These are phyloP conservation scores for Diplolepis rosae DNA, from an alignment of 2,888 invertebrate genomes.

Conservation along the genomic window DNA sequence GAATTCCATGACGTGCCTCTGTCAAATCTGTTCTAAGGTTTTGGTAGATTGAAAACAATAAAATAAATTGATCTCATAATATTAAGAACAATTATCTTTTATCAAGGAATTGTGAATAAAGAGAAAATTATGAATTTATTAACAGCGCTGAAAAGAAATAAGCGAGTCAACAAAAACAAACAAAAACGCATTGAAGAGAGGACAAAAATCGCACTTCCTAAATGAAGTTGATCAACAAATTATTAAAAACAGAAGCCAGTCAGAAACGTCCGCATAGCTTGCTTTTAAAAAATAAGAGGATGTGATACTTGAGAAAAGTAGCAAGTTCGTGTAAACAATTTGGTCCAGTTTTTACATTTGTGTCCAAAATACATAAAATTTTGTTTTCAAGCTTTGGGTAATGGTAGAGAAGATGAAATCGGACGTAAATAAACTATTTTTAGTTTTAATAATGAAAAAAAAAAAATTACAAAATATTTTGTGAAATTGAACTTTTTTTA, in stretches of 20 bases:
- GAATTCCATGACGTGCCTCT: constrained; percentile 46
- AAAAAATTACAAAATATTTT: too few species aligned
- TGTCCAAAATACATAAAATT: too few species aligned
- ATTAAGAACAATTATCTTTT: constrained; percentile 5
- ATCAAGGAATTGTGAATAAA: constrained; percentile 4
- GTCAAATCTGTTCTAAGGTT: constrained; percentile 58
- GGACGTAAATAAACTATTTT: too few species aligned
- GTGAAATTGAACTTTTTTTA: too few species aligned
- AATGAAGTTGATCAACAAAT: neutral
- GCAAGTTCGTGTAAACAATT: too few species aligned
- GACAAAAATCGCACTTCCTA: neutral
- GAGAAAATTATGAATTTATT: constrained; percentile 13
- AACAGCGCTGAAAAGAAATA: constrained; percentile 26
- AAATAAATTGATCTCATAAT: neutral
- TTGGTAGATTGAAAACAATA: constrained; percentile 46
- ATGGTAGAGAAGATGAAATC: too few species aligned
- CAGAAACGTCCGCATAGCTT: neutral
- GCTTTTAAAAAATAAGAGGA: neutral
- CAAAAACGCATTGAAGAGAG: neutral
- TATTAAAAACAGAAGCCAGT: neutral
- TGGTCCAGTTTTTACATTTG: too few species aligned
- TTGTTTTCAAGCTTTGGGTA: too few species aligned
- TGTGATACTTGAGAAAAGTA: too few species aligned
- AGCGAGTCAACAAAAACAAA: constrained; percentile 4
- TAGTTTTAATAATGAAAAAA: too few species aligned